Base-by-base conservation (phyloP, 2,888 invertebrate species). In the Coremacera marginata region DNA sequence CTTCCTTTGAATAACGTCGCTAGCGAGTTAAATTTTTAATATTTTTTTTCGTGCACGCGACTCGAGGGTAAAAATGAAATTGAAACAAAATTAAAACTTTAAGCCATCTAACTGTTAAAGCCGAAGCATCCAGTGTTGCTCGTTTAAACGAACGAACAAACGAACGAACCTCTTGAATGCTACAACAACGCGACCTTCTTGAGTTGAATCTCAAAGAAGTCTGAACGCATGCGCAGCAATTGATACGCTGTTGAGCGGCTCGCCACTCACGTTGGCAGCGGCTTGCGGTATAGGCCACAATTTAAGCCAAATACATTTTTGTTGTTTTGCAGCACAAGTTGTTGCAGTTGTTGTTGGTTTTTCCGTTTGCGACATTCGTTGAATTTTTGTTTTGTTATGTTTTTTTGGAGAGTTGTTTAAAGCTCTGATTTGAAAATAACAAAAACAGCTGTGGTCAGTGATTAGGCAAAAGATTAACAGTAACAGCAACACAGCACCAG, bases 141-240 rank as follows among this genome's bases (percentile, higher is more conserved):
- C 70, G 60, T 60, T 31, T 31, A 31, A 31, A 31, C 31, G 31
- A 31, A 19, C 16, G 57, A 63, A 9, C 44, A 22, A 67, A 37
- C 57, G 60, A 55, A 19, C 65, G 52, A 70, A 63, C 68, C 57
- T 65, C 51, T 77, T 78, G 79, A 79, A 60, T 76, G 70, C 76
- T 68, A 31, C 60, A 80, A 62, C 62, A 34, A 70, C 82, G 83
- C 89, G 89, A 89, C 89, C 89, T 89, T 89, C 89, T 86, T 88
- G 88, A 88, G 89, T 88, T 85, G 86, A 85, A 88, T 87, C 89
- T 88, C 88, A 88, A 89, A 89, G 89, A 89, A 88, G 89, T 89
- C 89, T 89, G 87, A 88, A 84, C 84, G 84, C 84, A 83, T 82
- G 83, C 84, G 85, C 84, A 82, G 78, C 75, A 63, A 55, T 75